phyloP scores from a whole-genome alignment of 1,140 invertebrate genomes.

The Pygmarrhopalites habei region DNA sequence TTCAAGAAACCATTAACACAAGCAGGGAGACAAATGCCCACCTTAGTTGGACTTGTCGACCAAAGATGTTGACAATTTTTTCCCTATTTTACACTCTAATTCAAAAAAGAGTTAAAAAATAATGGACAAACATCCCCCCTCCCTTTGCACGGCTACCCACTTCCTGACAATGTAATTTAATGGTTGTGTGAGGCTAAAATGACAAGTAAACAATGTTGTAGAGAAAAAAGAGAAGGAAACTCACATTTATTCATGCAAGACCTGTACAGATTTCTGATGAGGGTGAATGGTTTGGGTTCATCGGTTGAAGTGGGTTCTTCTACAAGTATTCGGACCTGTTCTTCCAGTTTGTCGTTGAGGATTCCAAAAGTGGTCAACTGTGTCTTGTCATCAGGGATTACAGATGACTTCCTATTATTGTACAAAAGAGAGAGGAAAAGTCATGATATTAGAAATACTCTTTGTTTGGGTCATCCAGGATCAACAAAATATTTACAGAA shows the following conservation, averaged over 20 bases:
- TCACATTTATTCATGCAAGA: constrained; percentile 81
- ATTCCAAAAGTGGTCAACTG: constrained; percentile 71
- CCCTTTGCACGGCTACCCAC: too few species aligned
- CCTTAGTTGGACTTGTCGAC: too few species aligned
- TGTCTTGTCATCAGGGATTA: constrained; percentile 74
- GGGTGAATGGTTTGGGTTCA: constrained; percentile 63
- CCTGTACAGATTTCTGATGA: constrained; percentile 69
- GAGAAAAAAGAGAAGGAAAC: constrained; percentile 33
- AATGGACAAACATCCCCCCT: too few species aligned
- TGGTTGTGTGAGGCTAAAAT: neutral
- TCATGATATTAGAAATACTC: too few species aligned
- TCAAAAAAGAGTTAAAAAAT: too few species aligned
- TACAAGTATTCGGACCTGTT: constrained; percentile 66
- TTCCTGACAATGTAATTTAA: neutral
- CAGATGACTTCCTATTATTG: too few species aligned
- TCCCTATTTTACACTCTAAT: too few species aligned
- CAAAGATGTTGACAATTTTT: neutral
- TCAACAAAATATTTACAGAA: too few species aligned
- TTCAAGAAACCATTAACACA: too few species aligned
- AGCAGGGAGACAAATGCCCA: too few species aligned
- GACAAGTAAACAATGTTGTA: neutral
- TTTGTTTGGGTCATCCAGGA: constrained; percentile 75
- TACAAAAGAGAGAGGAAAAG: too few species aligned
- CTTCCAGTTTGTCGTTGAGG: constrained; percentile 68
- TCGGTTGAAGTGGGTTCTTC: constrained; percentile 56